phyloP scores from a whole-genome alignment of 2,797 vertebrate genomes.

The Botia kubotai region DNA sequence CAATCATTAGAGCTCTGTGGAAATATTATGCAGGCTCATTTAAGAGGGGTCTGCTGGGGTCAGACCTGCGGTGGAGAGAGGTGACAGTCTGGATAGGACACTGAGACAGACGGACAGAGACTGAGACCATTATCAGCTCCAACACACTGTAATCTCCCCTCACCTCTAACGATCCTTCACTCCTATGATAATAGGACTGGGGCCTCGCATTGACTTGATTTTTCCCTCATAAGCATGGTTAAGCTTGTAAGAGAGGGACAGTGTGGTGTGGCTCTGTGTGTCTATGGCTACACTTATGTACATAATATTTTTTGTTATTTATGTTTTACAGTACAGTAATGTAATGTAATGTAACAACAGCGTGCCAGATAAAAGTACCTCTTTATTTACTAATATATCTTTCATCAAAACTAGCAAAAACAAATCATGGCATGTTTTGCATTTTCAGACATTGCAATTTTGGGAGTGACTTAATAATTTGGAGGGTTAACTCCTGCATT shows the following conservation, averaged over 20 bases:
- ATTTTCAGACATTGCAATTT: too few relatives aligned
- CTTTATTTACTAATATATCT: too few relatives aligned
- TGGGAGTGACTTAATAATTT: too few relatives aligned
- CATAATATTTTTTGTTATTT: background rate
- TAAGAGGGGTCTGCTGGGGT: conserved; percentile 52
- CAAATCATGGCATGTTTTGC: too few relatives aligned
- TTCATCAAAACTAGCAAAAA: too few relatives aligned
- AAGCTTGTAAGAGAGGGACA: background rate
- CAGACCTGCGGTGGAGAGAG: conserved; percentile 35
- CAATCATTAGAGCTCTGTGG: conserved; percentile 52
- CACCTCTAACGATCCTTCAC: conserved; percentile 56
- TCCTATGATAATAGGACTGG: conserved; percentile 46
- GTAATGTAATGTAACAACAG: too few relatives aligned
- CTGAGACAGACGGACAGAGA: conserved; percentile 42
- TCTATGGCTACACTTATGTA: background rate
- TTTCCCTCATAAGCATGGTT: conserved; percentile 38
- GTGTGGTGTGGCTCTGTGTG: background rate
- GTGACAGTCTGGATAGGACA: conserved; percentile 43
- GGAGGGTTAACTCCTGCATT: too few relatives aligned
- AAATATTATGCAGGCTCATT: conserved; percentile 60
- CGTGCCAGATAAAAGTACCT: too few relatives aligned
- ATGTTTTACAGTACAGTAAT: too few relatives aligned
- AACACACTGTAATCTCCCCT: conserved; percentile 43
- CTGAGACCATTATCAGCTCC: conserved; percentile 55
- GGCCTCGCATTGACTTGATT: conserved; percentile 24